Conservation (phyloP, 2,113 vertebrate genomes). For the Dascyllus trimaculatus region DNA sequence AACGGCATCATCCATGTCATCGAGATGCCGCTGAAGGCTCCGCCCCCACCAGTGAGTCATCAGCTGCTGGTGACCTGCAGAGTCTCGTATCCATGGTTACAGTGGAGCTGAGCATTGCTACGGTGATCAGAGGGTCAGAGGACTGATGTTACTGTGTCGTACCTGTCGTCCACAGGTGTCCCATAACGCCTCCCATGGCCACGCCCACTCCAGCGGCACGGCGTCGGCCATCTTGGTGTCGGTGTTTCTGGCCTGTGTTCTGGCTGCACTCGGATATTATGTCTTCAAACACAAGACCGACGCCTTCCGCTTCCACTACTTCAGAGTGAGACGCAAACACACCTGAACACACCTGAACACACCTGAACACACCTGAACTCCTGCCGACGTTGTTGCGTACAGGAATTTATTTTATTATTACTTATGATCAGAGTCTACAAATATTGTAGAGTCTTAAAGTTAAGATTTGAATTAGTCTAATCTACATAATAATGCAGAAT, state of each 20-base stretch:
- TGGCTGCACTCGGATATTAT: slow-evolving; percentile 80
- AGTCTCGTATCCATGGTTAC: slow-evolving; percentile 24
- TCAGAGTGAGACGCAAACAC: slow-evolving; percentile 81
- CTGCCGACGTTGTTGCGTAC: too few species aligned
- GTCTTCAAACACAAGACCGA: slow-evolving; percentile 82
- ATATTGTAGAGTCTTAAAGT: too few species aligned
- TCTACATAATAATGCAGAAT: too few species aligned
- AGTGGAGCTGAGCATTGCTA: slow-evolving; percentile 7
- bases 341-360: too few species aligned
- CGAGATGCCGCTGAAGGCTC: slow-evolving; percentile 86
- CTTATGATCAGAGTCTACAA: too few species aligned
- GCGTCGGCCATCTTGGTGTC: slow-evolving; percentile 70
- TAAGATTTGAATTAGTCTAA: too few species aligned
- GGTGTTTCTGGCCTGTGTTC: slow-evolving; percentile 48
- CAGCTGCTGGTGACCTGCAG: not conserved
- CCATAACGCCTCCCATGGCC: not conserved
- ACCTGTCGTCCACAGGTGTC: slow-evolving; percentile 46
- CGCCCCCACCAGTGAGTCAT: slow-evolving; percentile 76
- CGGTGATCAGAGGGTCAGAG: slow-evolving; percentile 13
- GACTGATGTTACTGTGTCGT: not conserved
- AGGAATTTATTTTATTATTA: too few species aligned
- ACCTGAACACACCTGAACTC: too few species aligned
- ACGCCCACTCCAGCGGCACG: slow-evolving; percentile 36
- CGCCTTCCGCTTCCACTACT: slow-evolving; percentile 88
- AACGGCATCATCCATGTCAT: slow-evolving; percentile 95